Base-by-base conservation (phyloP, 2,113 vertebrate species). In the Anser brachyrhynchus region DNA sequence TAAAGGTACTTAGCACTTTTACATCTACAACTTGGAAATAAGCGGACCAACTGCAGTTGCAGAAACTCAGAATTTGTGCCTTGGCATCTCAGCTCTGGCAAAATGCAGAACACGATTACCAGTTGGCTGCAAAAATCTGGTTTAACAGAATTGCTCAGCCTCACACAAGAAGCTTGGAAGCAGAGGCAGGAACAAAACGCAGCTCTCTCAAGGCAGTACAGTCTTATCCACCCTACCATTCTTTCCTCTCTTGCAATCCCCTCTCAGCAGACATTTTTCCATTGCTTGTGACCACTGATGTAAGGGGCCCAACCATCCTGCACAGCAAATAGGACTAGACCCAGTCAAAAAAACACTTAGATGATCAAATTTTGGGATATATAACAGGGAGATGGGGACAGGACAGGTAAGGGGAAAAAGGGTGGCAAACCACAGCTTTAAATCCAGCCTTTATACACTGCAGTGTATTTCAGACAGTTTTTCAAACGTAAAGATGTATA, bases 341-440 rank as follows among this genome's bases (percentile, higher is more conserved):
- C 4, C 17, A 7, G 8, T 3, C 43, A 49, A 75, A 94, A 94
- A 74, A 13, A 74, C 14, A 77, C 66, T 46, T 37, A 31, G 18
- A 17, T 0, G 0, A 62, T n/a, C 16, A 74, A 14, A 77, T 75
- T 64, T 17, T 61, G 55, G 43, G 69, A 81, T 11, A 18, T 0
- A 1, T 19, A 75, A 82, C 54, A 28, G 5, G 1, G 2, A 26
- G 29, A 72, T 4, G 23, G 28, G 9, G 70, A 37, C 6, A 71
- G 49, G 11, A 59, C 3, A 28, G 15, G 10, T 43, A n/a, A 69
- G 22, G 37, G 35, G 13, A 43, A 73, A 52, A 52, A 75, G 20
- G 13, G 23, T 25, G 35, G 20, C 13, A 72, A 94, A 54, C 13
- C 41, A 66, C 7, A 67, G 20, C 18, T 92, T 84, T 52, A 84